These are phyloP conservation scores for Alectura lathami DNA, from an alignment of 2,113 vertebrate genomes.

Conservation along the genomic window DNA sequence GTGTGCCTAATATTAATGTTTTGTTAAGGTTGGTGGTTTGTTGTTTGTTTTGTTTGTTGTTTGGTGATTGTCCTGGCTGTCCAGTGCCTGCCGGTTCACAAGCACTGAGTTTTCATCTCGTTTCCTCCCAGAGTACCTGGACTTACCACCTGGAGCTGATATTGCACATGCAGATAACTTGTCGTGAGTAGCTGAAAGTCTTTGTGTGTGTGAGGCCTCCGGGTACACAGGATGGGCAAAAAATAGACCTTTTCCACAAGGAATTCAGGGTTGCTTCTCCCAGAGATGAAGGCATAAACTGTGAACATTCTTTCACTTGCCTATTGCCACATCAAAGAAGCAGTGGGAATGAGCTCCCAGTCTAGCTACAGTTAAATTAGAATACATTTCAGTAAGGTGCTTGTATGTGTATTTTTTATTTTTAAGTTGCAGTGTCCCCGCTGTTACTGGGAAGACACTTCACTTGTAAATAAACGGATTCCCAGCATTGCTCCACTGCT, in stretches of 20 bases:
- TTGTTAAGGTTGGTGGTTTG: background rate
- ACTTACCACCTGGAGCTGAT: rapidly evolving
- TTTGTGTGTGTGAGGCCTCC: background rate
- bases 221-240: background rate
- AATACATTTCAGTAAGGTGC: slow-evolving; percentile 8
- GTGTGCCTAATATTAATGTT: background rate
- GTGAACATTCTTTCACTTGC: slow-evolving; percentile 47
- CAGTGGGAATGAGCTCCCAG: background rate
- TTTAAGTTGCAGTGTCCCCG: slow-evolving; percentile 40
- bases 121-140: background rate
- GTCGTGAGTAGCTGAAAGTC: background rate
- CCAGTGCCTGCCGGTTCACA: background rate
- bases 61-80: background rate
- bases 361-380: background rate
- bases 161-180: background rate
- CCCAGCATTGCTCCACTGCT: slow-evolving; percentile 1
- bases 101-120: background rate
- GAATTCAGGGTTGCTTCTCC: slow-evolving; percentile 20
- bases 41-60: background rate
- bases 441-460: slow-evolving; percentile 58
- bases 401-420: background rate
- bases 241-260: background rate
- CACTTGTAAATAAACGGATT: slow-evolving; percentile 17
- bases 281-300: slow-evolving; percentile 25
- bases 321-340: slow-evolving; percentile 29